phyloP scores from a whole-genome alignment of 2,888 invertebrate species.

The Leptinotarsa tumamoca region DNA sequence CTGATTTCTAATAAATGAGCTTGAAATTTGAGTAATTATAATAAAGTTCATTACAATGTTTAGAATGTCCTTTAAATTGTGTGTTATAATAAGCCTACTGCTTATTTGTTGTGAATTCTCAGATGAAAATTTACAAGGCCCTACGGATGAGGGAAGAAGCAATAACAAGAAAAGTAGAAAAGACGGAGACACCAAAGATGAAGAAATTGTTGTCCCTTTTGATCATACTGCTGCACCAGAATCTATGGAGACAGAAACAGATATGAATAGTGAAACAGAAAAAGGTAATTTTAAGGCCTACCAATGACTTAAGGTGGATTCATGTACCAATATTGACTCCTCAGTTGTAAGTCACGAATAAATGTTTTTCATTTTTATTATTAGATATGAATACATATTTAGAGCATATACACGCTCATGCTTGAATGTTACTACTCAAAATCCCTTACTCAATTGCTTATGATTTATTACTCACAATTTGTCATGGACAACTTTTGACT shows the following conservation, averaged over 20 bases:
- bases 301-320: neutral
- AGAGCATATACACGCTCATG: too few species aligned
- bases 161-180: conserved; percentile 28
- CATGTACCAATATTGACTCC: too few species aligned
- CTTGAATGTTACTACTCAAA: too few species aligned
- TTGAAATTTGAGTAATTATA: neutral
- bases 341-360: too few species aligned
- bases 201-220: conserved; percentile 2
- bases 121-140: conserved; percentile 56
- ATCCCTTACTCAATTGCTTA: too few species aligned
- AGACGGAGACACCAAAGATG: conserved; percentile 6
- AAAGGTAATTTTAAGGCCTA: neutral
- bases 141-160: conserved; percentile 42
- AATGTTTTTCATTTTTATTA: too few species aligned
- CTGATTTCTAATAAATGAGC: neutral
- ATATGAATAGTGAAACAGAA: conserved; percentile 1
- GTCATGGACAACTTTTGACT: too few species aligned
- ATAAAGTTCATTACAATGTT: neutral
- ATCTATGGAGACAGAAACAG: neutral
- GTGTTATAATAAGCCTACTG: conserved; percentile 39
- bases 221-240: neutral
- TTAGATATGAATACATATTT: too few species aligned
- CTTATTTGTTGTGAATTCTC: conserved; percentile 61
- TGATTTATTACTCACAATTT: too few species aligned
- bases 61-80: neutral